A percentile compares a stretch with the other conserved stretches of the same genome.
Conservation (phyloP, 2,113 vertebrate species). For the Conger conger region DNA sequence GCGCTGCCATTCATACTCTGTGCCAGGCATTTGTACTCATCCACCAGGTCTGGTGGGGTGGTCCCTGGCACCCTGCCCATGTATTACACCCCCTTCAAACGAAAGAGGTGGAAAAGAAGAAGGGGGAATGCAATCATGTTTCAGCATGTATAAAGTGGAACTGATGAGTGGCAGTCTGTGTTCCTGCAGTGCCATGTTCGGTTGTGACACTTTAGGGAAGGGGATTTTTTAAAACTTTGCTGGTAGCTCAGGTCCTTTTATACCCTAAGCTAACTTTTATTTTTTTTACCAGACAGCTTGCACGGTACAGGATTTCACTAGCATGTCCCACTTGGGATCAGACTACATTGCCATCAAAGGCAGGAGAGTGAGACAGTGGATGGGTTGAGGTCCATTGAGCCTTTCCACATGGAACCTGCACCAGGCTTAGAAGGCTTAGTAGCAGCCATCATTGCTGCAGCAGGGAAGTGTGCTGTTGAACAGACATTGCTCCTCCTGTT, state of each 20-base stretch:
- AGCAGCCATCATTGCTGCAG: no score
- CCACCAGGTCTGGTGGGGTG: conserved; percentile 47
- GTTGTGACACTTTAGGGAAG: neutral
- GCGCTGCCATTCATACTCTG: conserved; percentile 38
- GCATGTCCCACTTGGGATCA: no score
- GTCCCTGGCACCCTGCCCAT: neutral
- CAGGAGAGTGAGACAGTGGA: neutral
- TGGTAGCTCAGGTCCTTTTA: no score
- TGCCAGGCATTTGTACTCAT: conserved; percentile 66
- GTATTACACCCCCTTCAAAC: neutral
- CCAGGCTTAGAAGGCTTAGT: neutral
- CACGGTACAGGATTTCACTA: no score
- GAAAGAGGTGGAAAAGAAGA: neutral
- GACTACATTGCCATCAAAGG: neutral
- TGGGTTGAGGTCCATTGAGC: neutral
- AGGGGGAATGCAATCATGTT: neutral
- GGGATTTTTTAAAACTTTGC: no score
- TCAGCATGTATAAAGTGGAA: neutral
- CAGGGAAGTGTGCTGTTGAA: no score
- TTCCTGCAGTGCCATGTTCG: neutral
- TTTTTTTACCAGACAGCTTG: no score
- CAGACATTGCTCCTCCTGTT: no score
- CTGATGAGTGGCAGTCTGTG: neutral
- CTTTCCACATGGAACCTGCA: neutral
- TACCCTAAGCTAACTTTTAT: no score